Evolutionary conservation across 2,797 vertebrate genomes (phyloP), one percentile per base, ranked within the genome.

Genomic region (Rhinogobio ventralis): DNA sequence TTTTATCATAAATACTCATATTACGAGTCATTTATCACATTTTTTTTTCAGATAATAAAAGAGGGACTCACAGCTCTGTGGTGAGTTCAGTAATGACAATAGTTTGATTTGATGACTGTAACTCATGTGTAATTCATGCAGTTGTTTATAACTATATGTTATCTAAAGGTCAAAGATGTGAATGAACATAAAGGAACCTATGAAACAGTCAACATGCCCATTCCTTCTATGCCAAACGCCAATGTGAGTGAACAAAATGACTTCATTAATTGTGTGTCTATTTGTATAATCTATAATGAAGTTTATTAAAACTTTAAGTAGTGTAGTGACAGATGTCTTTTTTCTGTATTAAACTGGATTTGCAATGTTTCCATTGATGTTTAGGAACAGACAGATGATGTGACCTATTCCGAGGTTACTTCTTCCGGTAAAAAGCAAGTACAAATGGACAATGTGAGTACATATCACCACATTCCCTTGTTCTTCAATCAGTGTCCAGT

Each of bases 401-500:
- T 83, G 71, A 83, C 60, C 23, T 83, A 83, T 62, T 75, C 57
- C 74, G 79, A 72, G 68, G 68, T 81, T 57, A 72, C 36, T 3
- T 13, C 33, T 45, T 30, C 67, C 11, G 30, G 39, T 72, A 81
- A 72, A 72, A 55, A 60, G 4, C 67, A 33, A 60, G n/a, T 60
- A 20, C 25, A 14, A 33, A 5, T 30, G 4, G 14, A 23, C 25
- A 33, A 30, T 30, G 67, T 81, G 39, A 81, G 79, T 81, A 53
- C 25, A 15, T 20, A 19, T 19, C 10, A 49, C 1, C 11, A 25
- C 14, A 36, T 42, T 39, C 6, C 33, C 46, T 39, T 39, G 15
- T 28, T 25, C 30, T 69, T 55, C 15, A 17, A 4, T 33, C 28
- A 68, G 20, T 62, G 36, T 5, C 1, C 13, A 71, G n/a, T 49